Evolutionary conservation across 2,888 invertebrate genomes (phyloP), one percentile per base, ranked within the genome.

Genomic region (Deilephila porcellus): DNA sequence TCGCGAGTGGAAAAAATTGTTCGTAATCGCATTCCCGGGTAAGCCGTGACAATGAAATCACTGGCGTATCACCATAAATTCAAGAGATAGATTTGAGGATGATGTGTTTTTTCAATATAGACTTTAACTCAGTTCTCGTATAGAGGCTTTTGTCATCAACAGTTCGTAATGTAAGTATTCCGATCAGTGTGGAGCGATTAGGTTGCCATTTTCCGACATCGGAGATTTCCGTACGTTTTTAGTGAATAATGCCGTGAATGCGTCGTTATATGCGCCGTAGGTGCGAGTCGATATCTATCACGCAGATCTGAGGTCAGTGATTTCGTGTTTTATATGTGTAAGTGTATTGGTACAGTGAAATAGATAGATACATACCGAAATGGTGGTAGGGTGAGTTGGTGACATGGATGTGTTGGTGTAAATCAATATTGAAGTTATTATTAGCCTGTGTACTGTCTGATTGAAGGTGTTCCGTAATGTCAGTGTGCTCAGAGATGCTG

Each of bases 21-120:
- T 76, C 64, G 29, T 78, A 76, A 79, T 76, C 73, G 62, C 76
- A 79, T 78, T 25, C 71, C 72, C 71, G 70, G 75, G 73, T 79
- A 77, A 81, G 75, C 77, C 72, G 75, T 77, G 78, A 88, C 81
- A 82, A 88, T 89, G 88, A 81, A 84, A 82, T 80, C 82, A 73
- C 81, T 85, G 75, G 80, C 77, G 78, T 86, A 83, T 76, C 84
- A 85, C 82, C 84, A 86, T 76, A 81, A 85, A 83, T 88, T 85
- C 79, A 86, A 86, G 86, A 90, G 85, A 85, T 87, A 87, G 84
- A 82, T 83, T 74, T 77, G 80, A 81, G 79, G 80, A 88, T 82
- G 79, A 88, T 91, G 91, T 82, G 76, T 84, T 80, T 78, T 80
- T 82, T 73, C 77, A 83, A 77, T 83, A 78, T 82, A 80, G 76